phyloP scores from a whole-genome alignment of 1,140 invertebrate genomes.

The Drosophila bocki region DNA sequence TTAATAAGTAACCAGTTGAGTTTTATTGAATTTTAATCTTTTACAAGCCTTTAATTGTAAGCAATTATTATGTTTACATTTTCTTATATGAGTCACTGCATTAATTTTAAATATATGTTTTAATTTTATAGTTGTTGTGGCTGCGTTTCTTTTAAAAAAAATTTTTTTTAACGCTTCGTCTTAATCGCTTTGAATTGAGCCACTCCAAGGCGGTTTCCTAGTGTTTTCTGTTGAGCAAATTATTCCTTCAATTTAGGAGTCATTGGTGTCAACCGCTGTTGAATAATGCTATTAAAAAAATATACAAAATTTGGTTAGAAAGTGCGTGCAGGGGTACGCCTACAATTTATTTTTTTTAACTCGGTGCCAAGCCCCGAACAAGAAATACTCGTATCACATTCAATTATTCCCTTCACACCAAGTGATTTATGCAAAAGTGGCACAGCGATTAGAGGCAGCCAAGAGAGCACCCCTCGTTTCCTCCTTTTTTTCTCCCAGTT shows the following conservation, averaged over 20 bases:
- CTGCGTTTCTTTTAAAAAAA: not conserved
- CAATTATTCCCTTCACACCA: conserved; percentile 41
- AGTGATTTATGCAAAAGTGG: conserved; percentile 67
- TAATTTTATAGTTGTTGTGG: not conserved
- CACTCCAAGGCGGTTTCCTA: conserved; percentile 12
- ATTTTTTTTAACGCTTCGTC: no score
- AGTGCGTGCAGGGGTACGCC: conserved; percentile 49
- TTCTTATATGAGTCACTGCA: not conserved
- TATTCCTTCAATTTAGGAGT: conserved; percentile 38
- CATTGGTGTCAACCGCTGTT: conserved; percentile 41
- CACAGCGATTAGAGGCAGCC: conserved; percentile 22
- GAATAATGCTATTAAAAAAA: conserved; percentile 32
- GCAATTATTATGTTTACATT: not conserved
- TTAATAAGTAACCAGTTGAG: no score
- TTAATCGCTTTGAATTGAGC: conserved; percentile 23
- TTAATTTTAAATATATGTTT: not conserved
- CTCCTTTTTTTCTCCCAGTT: not conserved
- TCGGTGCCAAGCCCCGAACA: conserved; percentile 57
- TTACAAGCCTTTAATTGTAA: not conserved
- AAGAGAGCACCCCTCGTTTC: not conserved
- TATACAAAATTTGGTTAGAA: conserved; percentile 42
- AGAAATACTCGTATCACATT: conserved; percentile 21
- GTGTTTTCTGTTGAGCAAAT: conserved; percentile 1
- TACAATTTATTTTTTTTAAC: conserved; percentile 30
- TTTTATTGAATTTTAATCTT: not conserved